Evolutionary conservation across 2,888 invertebrate species (phyloP).

Genomic region (Conistra vaccinii): DNA sequence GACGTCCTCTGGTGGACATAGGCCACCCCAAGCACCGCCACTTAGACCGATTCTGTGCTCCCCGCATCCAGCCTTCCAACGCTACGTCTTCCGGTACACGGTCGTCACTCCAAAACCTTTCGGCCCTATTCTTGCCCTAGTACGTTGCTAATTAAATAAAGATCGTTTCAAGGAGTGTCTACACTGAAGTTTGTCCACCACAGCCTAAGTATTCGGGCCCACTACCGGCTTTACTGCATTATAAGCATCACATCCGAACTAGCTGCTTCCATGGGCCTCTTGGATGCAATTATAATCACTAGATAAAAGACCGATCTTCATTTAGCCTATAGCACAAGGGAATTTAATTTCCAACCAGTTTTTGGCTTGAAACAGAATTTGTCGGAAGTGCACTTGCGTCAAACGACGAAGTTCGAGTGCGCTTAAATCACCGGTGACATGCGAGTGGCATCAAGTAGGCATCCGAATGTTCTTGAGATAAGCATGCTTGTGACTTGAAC

Average conservation of each 20-base stretch:
- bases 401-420: conserved; percentile 20
- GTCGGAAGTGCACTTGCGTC: conserved; percentile 29
- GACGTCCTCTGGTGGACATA: no score
- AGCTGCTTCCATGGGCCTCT: neutral
- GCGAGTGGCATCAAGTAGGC: conserved; percentile 39
- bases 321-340: neutral
- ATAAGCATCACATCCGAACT: neutral
- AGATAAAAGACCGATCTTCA: neutral
- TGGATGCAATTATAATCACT: neutral
- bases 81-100: no score
- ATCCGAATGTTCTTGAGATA: conserved; percentile 38
- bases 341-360: neutral
- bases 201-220: neutral
- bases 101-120: no score
- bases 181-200: neutral
- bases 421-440: conserved; percentile 29
- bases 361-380: conserved; percentile 3
- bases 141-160: neutral
- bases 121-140: no score
- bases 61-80: no score
- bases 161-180: neutral
- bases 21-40: no score
- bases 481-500: conserved; percentile 37
- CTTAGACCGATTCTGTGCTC: no score
- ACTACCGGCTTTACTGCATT: neutral